Conservation (phyloP, 64 coral and sea anemone species). For the Stylophora pistillata region DNA sequence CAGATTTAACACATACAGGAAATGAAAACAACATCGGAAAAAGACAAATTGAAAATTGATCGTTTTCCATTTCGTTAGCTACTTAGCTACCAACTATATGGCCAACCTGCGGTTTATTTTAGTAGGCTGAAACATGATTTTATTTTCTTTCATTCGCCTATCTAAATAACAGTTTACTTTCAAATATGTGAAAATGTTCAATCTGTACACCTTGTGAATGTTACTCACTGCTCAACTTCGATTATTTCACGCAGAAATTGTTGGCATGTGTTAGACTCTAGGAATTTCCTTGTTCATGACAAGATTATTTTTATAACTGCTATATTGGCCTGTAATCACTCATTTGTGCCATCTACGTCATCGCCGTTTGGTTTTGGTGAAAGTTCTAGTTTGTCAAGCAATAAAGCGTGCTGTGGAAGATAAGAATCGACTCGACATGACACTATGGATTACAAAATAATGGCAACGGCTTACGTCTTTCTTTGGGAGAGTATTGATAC, state of each 20-base stretch:
- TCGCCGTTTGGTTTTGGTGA: not conserved
- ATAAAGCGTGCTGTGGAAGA: not conserved
- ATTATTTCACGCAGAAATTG: conserved; percentile 20
- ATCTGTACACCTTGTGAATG: not conserved
- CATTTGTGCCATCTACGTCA: conserved; percentile 21
- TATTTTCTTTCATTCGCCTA: too few relatives aligned
- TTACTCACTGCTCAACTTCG: too few relatives aligned
- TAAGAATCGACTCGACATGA: not conserved
- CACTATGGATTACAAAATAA: not conserved
- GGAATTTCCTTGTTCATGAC: not conserved
- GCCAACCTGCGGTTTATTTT: not conserved
- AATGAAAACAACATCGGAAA: too few relatives aligned
- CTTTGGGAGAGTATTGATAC: too few relatives aligned
- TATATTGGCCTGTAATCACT: not conserved
- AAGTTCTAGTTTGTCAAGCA: not conserved
- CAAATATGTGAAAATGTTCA: too few relatives aligned
- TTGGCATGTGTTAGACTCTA: not conserved
- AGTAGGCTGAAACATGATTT: not conserved
- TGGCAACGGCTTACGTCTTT: too few relatives aligned
- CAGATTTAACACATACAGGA: too few relatives aligned
- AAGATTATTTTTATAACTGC: not conserved
- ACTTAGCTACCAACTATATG: too few relatives aligned
- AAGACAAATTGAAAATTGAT: too few relatives aligned
- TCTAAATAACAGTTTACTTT: too few relatives aligned
- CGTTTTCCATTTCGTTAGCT: too few relatives aligned